These are phyloP conservation scores for Gymnorhina tibicen DNA, from an alignment of 2,113 vertebrate species.

Conservation along the genomic window DNA sequence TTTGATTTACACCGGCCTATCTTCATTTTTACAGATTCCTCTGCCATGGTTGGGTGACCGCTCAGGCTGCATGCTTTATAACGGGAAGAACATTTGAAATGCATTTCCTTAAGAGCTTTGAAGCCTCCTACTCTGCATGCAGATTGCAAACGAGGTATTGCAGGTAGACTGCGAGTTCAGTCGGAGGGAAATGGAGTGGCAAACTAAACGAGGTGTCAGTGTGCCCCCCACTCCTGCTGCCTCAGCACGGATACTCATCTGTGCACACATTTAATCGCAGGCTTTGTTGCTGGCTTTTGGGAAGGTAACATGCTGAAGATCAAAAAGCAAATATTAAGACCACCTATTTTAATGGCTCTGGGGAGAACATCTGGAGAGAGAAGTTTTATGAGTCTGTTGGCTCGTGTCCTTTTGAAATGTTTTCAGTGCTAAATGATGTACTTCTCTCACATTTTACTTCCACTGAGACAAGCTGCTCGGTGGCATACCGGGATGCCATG, in stretches of 20 bases:
- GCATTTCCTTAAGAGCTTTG: constrained; percentile 7
- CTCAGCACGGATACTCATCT: neutral
- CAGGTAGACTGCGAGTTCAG: neutral
- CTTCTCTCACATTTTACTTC: constrained; percentile 15
- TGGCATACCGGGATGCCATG: neutral
- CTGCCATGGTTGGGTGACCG: neutral
- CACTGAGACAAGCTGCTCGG: neutral
- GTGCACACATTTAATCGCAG: neutral
- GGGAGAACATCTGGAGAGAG: constrained; percentile 53
- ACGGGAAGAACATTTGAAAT: neutral
- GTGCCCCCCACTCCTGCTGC: neutral
- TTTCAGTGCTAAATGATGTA: constrained; percentile 37
- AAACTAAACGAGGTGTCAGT: neutral
- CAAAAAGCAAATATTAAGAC: constrained; percentile 37
- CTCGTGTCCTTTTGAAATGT: constrained; percentile 48
- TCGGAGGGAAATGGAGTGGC: neutral
- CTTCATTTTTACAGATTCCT: neutral
- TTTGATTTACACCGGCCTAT: neutral
- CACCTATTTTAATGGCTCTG: constrained; percentile 34
- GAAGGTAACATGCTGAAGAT: neutral
- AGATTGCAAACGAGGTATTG: neutral
- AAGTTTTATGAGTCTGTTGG: constrained; percentile 39
- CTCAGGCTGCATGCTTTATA: neutral
- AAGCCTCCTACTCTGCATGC: neutral
- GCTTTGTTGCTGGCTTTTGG: neutral